A percentile compares a stretch with the other conserved stretches of the same genome.
phyloP scores from a whole-genome alignment of 2,797 vertebrate species.

The Cyprinella venusta region DNA sequence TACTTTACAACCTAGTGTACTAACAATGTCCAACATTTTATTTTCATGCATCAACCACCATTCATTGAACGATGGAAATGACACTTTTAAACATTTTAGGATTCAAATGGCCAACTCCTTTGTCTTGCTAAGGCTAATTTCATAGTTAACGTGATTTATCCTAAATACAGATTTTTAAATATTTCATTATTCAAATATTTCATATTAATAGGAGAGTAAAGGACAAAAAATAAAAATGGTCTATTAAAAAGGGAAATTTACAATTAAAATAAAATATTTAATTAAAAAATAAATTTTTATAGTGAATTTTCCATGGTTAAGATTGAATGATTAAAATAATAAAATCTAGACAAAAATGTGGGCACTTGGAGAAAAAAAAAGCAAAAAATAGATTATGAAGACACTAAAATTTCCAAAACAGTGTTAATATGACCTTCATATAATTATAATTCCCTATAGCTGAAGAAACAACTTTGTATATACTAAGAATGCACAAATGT shows the following conservation, averaged over 20 bases:
- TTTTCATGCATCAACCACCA: neutral
- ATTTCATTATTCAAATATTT: neutral
- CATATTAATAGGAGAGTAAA: neutral
- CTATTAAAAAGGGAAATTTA: neutral
- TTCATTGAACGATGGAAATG: neutral
- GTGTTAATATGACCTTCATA: neutral
- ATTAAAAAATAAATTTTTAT: neutral
- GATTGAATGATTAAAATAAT: neutral
- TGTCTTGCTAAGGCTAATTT: neutral
- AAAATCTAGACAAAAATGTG: no score
- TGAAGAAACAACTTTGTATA: neutral
- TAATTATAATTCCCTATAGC: neutral
- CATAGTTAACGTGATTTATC: neutral
- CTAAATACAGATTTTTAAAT: constrained; percentile 2
- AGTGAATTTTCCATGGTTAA: neutral
- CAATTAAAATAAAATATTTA: neutral
- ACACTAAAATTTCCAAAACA: neutral
- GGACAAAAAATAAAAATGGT: neutral
- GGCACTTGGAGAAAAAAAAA: neutral
- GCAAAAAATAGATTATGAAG: neutral
- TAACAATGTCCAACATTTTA: neutral
- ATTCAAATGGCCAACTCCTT: neutral
- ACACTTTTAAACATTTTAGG: constrained; percentile 1
- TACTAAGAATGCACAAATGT: constrained; percentile 57
- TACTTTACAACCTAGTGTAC: constrained; percentile 1